phyloP scores from a whole-genome alignment of 1,140 invertebrate genomes.

The Drosophila tsacasi region DNA sequence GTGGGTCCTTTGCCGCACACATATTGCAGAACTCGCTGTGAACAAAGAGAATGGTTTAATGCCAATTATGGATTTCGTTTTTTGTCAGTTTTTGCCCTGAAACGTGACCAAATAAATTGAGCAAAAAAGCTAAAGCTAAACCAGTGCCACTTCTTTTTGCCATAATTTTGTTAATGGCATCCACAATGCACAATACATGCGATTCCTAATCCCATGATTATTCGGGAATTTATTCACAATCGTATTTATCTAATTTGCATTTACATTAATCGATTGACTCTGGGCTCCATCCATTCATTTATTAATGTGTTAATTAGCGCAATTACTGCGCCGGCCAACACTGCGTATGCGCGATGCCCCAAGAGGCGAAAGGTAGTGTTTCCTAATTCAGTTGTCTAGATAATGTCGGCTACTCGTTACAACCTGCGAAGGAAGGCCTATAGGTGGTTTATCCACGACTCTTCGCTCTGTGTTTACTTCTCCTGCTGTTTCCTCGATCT shows the following conservation, averaged over 20 bases:
- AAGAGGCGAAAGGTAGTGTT: neutral
- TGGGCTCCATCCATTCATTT: slow-evolving; percentile 25
- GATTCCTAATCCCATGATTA: slow-evolving; percentile 27
- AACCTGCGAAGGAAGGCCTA: neutral
- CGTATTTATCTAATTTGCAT: slow-evolving; percentile 40
- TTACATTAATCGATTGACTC: slow-evolving; percentile 51
- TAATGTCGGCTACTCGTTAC: slow-evolving; percentile 4
- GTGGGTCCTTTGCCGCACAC: slow-evolving; percentile 14
- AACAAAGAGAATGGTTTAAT: slow-evolving; percentile 34
- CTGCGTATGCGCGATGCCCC: slow-evolving; percentile 33
- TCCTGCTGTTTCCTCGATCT: slow-evolving; percentile 20
- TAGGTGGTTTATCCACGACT: neutral
- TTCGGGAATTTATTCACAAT: slow-evolving; percentile 35
- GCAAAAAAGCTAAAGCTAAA: neutral
- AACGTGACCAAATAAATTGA: slow-evolving; percentile 31
- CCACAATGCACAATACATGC: slow-evolving; percentile 2
- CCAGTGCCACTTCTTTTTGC: slow-evolving; percentile 10
- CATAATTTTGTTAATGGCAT: slow-evolving; percentile 29
- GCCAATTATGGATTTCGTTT: slow-evolving; percentile 37
- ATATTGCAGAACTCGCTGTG: slow-evolving; percentile 18
- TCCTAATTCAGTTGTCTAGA: slow-evolving; percentile 16
- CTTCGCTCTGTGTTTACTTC: neutral
- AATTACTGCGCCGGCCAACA: slow-evolving; percentile 18
- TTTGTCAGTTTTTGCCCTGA: neutral
- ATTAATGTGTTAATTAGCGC: slow-evolving; percentile 44